A percentile compares a stretch with the other conserved stretches of the same genome.
Conservation (phyloP, 2,113 vertebrate species). For the Prionailurus viverrinus region DNA sequence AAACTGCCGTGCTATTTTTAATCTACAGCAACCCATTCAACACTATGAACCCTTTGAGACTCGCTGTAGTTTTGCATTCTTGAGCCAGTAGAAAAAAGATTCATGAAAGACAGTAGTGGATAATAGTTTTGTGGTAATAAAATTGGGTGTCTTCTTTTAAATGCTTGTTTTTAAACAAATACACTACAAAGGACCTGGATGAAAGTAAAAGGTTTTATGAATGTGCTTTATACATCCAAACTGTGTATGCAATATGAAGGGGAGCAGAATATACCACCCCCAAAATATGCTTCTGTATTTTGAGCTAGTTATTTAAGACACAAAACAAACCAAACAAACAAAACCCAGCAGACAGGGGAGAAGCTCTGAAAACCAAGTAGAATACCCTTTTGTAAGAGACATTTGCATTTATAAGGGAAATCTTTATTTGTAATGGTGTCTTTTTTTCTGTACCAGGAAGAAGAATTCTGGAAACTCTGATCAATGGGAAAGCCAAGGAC, state of each 20-base stretch:
- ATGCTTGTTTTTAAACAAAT: conserved; percentile 36
- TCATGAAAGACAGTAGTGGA: conserved; percentile 11
- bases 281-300: background rate
- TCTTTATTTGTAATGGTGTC: background rate
- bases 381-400: background rate
- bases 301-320: background rate
- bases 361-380: background rate
- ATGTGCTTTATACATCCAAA: background rate
- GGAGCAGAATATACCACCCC: background rate
- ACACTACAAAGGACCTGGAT: background rate
- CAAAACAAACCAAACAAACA: background rate
- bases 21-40: conserved; percentile 70
- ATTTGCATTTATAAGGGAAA: background rate
- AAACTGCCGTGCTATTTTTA: conserved; percentile 71
- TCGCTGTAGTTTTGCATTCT: conserved; percentile 58
- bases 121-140: conserved; percentile 55
- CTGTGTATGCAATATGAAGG: background rate
- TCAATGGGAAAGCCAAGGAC: background rate
- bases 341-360: background rate
- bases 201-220: background rate
- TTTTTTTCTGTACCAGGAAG: background rate
- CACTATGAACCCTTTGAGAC: conserved; percentile 56
- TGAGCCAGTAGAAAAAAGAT: conserved; percentile 45
- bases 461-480: background rate
- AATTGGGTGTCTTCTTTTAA: conserved; percentile 36